Percentiles rank a stretch among this genome's conserved stretches.
These are phyloP conservation scores for Carcinoscorpius rotundicauda DNA, from an alignment of 1,140 invertebrate genomes.

Conservation along the genomic window DNA sequence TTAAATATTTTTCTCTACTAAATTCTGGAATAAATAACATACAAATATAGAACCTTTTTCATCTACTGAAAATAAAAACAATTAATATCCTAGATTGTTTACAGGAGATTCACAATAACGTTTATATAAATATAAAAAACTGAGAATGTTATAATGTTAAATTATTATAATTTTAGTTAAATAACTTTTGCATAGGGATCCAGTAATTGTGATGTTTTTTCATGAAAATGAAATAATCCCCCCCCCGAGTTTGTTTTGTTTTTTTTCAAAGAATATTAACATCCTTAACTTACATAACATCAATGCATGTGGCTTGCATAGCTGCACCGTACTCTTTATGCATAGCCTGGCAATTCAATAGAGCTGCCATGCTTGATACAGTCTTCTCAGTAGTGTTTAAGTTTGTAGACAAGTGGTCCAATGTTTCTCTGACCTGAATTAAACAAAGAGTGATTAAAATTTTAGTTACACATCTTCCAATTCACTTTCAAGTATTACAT, in stretches of 20 bases:
- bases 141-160: neutral
- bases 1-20: too few species aligned
- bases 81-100: too few species aligned
- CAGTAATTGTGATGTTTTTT: neutral
- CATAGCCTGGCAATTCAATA: constrained; percentile 64
- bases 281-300: constrained; percentile 48
- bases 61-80: too few species aligned
- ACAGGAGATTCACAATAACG: too few species aligned
- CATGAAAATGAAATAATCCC: constrained; percentile 3
- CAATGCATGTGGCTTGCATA: constrained; percentile 61
- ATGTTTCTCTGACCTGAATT: constrained; percentile 14
- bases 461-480: too few species aligned
- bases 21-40: neutral
- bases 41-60: neutral
- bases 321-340: constrained; percentile 64
- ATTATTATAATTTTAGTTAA: neutral
- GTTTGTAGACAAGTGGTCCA: constrained; percentile 15
- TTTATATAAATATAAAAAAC: too few species aligned
- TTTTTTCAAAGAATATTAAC: neutral
- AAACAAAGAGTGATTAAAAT: neutral
- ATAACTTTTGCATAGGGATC: constrained; percentile 1
- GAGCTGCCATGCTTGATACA: constrained; percentile 41
- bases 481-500: too few species aligned
- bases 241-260: neutral
- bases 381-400: constrained; percentile 24